phyloP scores from a whole-genome alignment of 2,113 vertebrate species.

The Melierax canorus region DNA sequence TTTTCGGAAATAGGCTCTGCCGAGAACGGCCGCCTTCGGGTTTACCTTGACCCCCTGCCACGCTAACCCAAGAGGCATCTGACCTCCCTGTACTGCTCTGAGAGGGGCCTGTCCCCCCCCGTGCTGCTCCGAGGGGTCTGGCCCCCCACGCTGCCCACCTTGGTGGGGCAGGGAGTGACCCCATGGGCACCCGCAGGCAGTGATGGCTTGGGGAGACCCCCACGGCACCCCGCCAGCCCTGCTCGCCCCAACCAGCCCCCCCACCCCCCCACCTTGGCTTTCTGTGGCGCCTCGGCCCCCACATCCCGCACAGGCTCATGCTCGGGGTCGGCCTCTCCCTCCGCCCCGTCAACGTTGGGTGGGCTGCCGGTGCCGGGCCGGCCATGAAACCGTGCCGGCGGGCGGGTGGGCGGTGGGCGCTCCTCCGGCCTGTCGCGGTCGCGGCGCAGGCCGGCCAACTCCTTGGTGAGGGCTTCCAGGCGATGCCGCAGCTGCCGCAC shows the following conservation, averaged over 20 bases:
- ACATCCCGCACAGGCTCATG: slow-evolving; percentile 89
- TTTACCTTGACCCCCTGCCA: no score
- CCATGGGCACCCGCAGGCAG: background rate
- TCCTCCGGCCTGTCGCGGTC: slow-evolving; percentile 84
- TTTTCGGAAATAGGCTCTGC: no score
- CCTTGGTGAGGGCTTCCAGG: slow-evolving; percentile 90
- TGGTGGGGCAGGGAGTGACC: background rate
- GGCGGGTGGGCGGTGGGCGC: slow-evolving; percentile 76
- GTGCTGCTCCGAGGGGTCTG: no score
- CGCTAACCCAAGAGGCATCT: background rate
- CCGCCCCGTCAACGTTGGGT: accelerated
- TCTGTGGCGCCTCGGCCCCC: slow-evolving; percentile 74
- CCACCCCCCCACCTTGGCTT: slow-evolving; percentile 50
- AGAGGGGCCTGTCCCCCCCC: background rate
- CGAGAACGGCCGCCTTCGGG: no score
- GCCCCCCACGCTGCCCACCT: accelerated
- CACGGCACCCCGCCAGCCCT: accelerated
- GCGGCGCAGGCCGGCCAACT: slow-evolving; percentile 84
- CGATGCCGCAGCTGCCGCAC: slow-evolving; percentile 90
- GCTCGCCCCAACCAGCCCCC: accelerated
- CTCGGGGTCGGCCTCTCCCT: slow-evolving; percentile 70
- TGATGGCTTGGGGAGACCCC: background rate
- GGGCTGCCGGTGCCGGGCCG: background rate
- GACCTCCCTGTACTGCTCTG: background rate
- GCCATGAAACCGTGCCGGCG: slow-evolving; percentile 46